Conservation (phyloP, 1,140 invertebrate genomes). For the Procambarus virginalis region DNA sequence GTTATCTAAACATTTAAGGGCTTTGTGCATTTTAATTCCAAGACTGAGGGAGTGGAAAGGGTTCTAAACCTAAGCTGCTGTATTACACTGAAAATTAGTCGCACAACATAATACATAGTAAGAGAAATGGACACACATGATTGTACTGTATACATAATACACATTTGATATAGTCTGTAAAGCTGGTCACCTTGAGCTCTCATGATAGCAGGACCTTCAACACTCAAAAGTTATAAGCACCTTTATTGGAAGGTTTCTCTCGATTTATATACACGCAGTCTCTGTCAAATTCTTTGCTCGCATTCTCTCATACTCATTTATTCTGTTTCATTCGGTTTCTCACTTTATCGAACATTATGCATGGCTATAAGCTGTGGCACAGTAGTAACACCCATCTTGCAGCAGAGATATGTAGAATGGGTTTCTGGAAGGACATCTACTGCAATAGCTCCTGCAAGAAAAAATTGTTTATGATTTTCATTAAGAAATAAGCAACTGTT, state of each 20-base stretch:
- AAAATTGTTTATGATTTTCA: too few species aligned
- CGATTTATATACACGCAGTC: not conserved
- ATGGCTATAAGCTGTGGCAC: not conserved
- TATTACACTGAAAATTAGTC: not conserved
- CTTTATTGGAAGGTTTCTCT: not conserved
- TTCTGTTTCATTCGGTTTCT: not conserved
- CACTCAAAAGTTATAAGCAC: not conserved
- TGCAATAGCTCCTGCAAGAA: not conserved
- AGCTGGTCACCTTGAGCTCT: slow-evolving; percentile 10
- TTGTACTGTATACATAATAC: slow-evolving; percentile 4
- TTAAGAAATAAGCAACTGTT: too few species aligned
- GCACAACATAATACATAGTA: not conserved
- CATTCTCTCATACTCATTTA: not conserved
- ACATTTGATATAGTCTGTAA: not conserved
- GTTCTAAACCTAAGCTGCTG: not conserved
- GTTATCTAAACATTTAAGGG: not conserved
- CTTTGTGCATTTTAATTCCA: not conserved
- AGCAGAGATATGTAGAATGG: slow-evolving; percentile 1
- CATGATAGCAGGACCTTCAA: not conserved
- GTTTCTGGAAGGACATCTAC: not conserved
- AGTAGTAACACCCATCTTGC: not conserved
- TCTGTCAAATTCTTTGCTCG: not conserved
- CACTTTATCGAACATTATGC: not conserved
- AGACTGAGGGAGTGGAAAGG: not conserved
- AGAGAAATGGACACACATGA: not conserved